Evolutionary conservation across 2,888 invertebrate genomes (phyloP).

Genomic region (Hymenopus coronatus): DNA sequence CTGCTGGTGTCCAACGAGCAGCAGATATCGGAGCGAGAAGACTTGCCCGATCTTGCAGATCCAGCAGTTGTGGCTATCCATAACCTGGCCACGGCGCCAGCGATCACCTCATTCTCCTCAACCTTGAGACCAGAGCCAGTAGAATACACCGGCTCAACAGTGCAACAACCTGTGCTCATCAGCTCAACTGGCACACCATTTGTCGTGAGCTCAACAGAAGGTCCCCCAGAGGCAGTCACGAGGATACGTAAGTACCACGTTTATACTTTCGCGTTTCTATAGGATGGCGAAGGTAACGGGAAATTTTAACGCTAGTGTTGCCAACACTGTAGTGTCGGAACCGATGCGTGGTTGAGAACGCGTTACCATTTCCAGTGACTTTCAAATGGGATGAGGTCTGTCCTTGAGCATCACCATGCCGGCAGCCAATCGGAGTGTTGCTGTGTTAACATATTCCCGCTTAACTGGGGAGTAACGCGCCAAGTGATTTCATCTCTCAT

Average conservation of each 20-base stretch:
- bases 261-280: too few relatives aligned
- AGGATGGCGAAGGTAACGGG: too few relatives aligned
- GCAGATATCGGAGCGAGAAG: neutral
- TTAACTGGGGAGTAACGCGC: too few relatives aligned
- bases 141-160: neutral
- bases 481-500: too few relatives aligned
- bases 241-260: neutral
- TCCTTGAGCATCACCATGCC: too few relatives aligned
- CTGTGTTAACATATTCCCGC: too few relatives aligned
- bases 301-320: too few relatives aligned
- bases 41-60: slow-evolving; percentile 40
- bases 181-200: neutral
- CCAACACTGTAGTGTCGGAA: too few relatives aligned
- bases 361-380: too few relatives aligned
- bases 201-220: neutral
- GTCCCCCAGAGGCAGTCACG: neutral
- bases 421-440: too few relatives aligned
- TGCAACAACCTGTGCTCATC: neutral
- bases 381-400: too few relatives aligned
- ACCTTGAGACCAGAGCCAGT: neutral
- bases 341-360: too few relatives aligned
- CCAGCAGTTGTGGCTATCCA: slow-evolving; percentile 41
- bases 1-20: slow-evolving; percentile 13
- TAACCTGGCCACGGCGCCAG: slow-evolving; percentile 39
- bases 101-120: slow-evolving; percentile 13